Conservation (phyloP, 23 tunicate genomes). For the Ascidia mentula region DNA sequence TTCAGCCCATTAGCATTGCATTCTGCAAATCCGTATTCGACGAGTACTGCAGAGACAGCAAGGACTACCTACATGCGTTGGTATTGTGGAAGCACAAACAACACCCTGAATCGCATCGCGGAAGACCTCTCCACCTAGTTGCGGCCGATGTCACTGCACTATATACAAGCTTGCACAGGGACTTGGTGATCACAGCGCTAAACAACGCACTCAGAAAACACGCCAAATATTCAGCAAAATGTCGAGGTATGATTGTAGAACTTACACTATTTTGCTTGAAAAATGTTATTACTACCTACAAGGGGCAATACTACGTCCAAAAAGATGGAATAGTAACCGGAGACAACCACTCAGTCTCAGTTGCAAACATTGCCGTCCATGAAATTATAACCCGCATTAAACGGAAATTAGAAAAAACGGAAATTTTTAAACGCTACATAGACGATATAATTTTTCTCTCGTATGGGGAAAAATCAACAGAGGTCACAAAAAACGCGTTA, state of each 20-base stretch:
- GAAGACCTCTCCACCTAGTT: background rate
- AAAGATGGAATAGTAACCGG: background rate
- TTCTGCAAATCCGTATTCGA: slow-evolving; percentile 3
- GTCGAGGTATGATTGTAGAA: background rate
- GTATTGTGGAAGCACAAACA: background rate
- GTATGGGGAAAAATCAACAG: too few relatives aligned
- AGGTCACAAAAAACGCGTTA: too few relatives aligned
- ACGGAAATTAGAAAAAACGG: background rate
- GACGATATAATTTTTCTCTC: slow-evolving; percentile 18
- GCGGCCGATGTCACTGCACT: background rate
- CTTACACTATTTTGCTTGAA: background rate
- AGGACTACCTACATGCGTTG: background rate
- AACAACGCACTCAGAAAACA: background rate
- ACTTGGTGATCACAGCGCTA: background rate
- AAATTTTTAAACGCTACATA: background rate
- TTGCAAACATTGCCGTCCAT: slow-evolving; percentile 5
- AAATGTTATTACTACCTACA: background rate
- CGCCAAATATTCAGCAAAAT: background rate
- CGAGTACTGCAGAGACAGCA: slow-evolving; percentile 27
- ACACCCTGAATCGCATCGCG: background rate
- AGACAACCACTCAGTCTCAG: background rate
- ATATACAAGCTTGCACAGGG: background rate
- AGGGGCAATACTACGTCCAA: background rate
- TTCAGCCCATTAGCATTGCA: slow-evolving; percentile 1
- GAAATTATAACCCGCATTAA: background rate